Base-by-base conservation (phyloP, 2,888 invertebrate genomes). In the Fissipunctia ypsillon region DNA sequence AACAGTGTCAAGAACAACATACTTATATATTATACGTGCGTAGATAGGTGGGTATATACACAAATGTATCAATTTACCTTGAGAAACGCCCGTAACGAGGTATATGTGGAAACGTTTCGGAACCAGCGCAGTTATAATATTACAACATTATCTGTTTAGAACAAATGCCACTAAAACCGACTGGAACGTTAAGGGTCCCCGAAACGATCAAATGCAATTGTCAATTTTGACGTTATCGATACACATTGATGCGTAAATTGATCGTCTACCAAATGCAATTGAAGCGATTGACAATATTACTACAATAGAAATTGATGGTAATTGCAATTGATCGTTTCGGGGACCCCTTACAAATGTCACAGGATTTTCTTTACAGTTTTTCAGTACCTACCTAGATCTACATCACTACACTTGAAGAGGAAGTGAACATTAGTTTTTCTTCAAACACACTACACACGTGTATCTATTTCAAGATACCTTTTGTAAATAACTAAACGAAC, bases 1-100 rank as follows among this genome's bases (percentile, higher is more conserved):
- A 74, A 79, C 22, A 70, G 65, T 76, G 74, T 80, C 76, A 80
- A 78, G 82, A 75, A 66, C 70, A 74, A 70, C 64, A 80, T 57
- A 43, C 1, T n/a, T n/a, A n/a, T 22, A 41, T 28, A 25, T 45
- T 52, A 22, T 52, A 45, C 3, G 28, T 35, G 10, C 22, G 41
- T 25, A 50, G 54, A 22, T 43, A 25, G 22, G 35, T n/a, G n/a
- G n/a, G n/a, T n/a, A n/a, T n/a, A n/a, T 31, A 82, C 28, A 57
- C 68, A 83, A 84, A 84, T 78, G 87, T 88, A 89, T 9, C 5
- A 82, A 84, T 90, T 50, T 88, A 90, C 92, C 92, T 92, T 91
- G 91, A 88, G 68, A 83, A 81, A 75, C 75, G 84, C 76, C 78
- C 78, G 81, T 69, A 79, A 76, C 52, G 65, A 68, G 25, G 56